A percentile compares a stretch with the other conserved stretches of the same genome.
phyloP scores from a whole-genome alignment of 2,113 vertebrate species.

The Megaceryle torquata region DNA sequence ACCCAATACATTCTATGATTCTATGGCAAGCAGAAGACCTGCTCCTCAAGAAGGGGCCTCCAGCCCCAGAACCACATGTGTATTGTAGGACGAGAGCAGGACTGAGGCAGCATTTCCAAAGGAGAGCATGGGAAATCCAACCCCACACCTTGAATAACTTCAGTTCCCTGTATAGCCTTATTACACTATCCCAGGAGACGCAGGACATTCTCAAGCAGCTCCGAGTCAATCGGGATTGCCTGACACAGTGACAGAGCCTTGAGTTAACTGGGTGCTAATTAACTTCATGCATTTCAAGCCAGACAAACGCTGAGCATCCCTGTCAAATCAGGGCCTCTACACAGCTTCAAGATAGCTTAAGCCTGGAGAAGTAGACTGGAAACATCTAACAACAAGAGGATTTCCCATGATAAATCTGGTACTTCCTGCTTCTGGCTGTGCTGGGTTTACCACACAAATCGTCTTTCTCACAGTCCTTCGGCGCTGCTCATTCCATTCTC shows the following conservation, averaged over 20 bases:
- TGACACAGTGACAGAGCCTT: conserved; percentile 10
- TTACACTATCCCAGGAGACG: not conserved
- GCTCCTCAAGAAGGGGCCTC: not conserved
- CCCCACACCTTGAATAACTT: not conserved
- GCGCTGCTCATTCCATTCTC: conserved; percentile 55
- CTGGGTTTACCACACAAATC: conserved; percentile 65
- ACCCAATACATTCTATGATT: too few species aligned
- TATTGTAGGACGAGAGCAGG: not conserved
- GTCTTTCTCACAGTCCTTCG: conserved; percentile 61
- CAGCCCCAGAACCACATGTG: not conserved
- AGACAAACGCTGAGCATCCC: conserved; percentile 4
- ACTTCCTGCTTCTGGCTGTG: conserved; percentile 67
- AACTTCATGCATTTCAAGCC: conserved; percentile 29
- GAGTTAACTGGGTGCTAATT: conserved; percentile 45
- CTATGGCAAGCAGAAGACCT: not conserved
- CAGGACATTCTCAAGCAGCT: not conserved
- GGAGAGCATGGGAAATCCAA: not conserved
- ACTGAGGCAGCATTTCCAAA: not conserved
- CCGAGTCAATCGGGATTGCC: not conserved
- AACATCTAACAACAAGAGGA: conserved; percentile 64
- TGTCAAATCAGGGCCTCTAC: not conserved
- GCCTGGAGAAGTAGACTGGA: conserved; percentile 46
- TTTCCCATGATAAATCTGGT: conserved; percentile 68
- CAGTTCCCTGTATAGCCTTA: not conserved
- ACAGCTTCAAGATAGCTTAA: conserved; percentile 15